A percentile compares a stretch with the other conserved stretches of the same genome.
phyloP scores from a whole-genome alignment of 1,140 invertebrate genomes.

The Ditylenchus dipsaci region DNA sequence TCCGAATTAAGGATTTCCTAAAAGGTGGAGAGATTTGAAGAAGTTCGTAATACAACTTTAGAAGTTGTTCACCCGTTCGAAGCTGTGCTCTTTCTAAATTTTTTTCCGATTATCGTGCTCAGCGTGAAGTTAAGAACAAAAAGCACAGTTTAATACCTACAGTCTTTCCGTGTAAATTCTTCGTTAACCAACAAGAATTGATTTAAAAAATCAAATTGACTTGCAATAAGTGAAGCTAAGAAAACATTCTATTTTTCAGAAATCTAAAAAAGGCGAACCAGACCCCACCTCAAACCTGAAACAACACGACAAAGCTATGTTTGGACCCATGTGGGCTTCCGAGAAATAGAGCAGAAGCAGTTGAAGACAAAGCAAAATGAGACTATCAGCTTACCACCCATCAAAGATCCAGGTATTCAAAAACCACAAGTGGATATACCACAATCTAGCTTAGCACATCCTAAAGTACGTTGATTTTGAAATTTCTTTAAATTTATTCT shows the following conservation, averaged over 20 bases:
- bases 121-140: no score
- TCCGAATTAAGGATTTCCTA: no score
- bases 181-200: no score
- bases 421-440: neutral
- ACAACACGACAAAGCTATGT: slow-evolving; percentile 23
- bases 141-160: no score
- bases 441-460: neutral
- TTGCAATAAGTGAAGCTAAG: neutral
- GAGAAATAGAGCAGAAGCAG: slow-evolving; percentile 9
- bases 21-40: no score
- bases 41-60: no score
- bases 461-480: neutral
- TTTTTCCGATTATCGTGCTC: no score
- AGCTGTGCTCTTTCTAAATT: no score
- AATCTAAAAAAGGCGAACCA: neutral
- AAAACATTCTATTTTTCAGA: neutral
- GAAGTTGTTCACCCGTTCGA: no score
- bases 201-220: no score
- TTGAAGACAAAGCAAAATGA: neutral
- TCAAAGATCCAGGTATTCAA: neutral
- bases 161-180: no score
- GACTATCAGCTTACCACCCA: neutral
- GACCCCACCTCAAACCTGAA: neutral
- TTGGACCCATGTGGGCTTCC: slow-evolving; percentile 23
- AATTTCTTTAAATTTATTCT: neutral